phyloP scores from a whole-genome alignment of 2,797 vertebrate genomes.

The Chiroxiphia lanceolata region DNA sequence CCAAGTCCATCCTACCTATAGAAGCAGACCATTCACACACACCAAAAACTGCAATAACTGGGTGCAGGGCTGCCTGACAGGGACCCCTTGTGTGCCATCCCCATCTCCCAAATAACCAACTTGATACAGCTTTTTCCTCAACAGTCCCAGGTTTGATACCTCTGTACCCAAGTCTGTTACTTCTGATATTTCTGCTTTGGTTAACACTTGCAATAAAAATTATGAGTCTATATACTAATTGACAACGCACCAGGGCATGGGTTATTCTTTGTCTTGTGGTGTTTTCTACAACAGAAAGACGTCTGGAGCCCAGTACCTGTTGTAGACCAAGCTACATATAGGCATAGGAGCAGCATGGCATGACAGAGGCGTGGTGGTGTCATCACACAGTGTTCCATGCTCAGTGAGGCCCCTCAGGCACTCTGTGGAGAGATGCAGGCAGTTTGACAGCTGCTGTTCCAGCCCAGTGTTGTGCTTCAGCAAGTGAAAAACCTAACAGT shows the following conservation, averaged over 20 bases:
- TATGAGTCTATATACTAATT: background rate
- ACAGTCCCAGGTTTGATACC: background rate
- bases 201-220: background rate
- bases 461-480: background rate
- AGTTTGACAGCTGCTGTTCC: background rate
- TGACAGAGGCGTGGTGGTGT: accelerated
- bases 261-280: background rate
- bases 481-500: background rate
- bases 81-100: background rate
- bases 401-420: background rate
- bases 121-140: background rate
- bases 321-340: background rate
- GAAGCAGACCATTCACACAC: background rate
- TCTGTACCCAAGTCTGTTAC: background rate
- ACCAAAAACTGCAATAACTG: background rate
- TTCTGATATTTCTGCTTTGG: background rate
- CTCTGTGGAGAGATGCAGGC: background rate
- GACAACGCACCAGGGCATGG: background rate
- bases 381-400: background rate
- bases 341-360: background rate
- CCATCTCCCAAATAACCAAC: background rate
- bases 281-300: background rate
- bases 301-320: background rate
- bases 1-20: accelerated
- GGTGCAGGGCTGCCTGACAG: background rate